phyloP scores from a whole-genome alignment of 2,797 vertebrate genomes.

The Delichon dasypus region DNA sequence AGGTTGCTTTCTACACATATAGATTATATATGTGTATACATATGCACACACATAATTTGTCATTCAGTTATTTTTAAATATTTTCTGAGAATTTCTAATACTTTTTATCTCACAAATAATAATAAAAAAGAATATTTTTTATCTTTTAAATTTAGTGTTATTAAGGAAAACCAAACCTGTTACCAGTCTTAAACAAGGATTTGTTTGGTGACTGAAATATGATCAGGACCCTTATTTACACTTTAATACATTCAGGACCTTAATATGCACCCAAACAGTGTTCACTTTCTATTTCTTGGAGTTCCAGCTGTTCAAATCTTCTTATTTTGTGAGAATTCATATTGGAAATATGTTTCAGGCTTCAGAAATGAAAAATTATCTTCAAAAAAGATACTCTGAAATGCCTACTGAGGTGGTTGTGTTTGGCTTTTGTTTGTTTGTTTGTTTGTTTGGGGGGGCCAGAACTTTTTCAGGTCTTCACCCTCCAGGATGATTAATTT shows the following conservation, averaged over 20 bases:
- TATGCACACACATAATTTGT: background rate
- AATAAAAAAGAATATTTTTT: background rate
- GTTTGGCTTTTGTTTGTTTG: background rate
- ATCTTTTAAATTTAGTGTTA: background rate
- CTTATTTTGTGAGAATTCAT: background rate
- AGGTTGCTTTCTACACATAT: background rate
- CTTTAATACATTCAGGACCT: background rate
- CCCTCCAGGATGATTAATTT: background rate
- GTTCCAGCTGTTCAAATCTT: background rate
- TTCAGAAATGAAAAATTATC: background rate
- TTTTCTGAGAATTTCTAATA: background rate
- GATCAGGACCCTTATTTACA: background rate
- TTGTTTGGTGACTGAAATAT: background rate
- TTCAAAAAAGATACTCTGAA: background rate
- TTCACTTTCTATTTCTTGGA: background rate
- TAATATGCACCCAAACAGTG: background rate
- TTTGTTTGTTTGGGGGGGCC: background rate
- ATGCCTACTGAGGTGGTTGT: background rate
- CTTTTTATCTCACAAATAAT: background rate
- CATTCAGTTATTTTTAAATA: background rate
- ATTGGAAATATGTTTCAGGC: background rate
- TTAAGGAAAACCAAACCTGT: background rate
- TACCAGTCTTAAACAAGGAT: background rate
- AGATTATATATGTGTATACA: background rate
- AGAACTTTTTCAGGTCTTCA: background rate